Evolutionary conservation across 1,140 invertebrate species (phyloP), one percentile per base, ranked within the genome.

Genomic region (Heliconius eleuchia): DNA sequence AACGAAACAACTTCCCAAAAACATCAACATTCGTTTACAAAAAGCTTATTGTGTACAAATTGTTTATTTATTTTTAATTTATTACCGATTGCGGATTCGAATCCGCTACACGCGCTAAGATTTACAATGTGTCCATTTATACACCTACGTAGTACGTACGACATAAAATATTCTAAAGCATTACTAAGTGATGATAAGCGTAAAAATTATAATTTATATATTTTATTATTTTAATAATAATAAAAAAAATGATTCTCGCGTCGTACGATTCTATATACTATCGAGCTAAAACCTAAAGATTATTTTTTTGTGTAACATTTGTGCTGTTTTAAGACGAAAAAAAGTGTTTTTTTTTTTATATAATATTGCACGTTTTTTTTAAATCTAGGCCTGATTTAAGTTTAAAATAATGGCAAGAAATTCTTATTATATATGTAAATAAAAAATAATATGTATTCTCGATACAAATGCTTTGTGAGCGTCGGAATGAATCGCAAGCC

Each of bases 41-140:
- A 80, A 80, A 85, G 82, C 84, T 83, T 83, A 83, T 79, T 78
- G 82, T 79, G 83, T 85, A 85, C 78, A 81, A 85, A 80, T 83
- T 79, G 78, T 77, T 80, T 77, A 66, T 76, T 71, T 52, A 52
- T 18, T 52, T 52, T 52, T 52, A 52, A 52, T 52, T 37, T 23
- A 11, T 23, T 23, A 60, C 55, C 55, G 55, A 60, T 9, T 3
- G n/a, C 55, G 8, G n/a, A 60, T 60, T 23, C 42, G 3, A 46
- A 46, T 46, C 42, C 57, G 57, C 57, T n/a, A n/a, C 7, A n/a
- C 60, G 6, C 60, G 23, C 60, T 66, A 66, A 66, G 60, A 66
- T 66, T 30, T 57, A 57, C 55, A 57, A 52, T n/a, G 60, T 66
- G 60, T 66, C 27, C 60, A 66, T 66, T 66, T 66, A 30, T 30